These are phyloP conservation scores for Psococerastis gibbosa DNA, from an alignment of 2,888 invertebrate species.

Conservation along the genomic window DNA sequence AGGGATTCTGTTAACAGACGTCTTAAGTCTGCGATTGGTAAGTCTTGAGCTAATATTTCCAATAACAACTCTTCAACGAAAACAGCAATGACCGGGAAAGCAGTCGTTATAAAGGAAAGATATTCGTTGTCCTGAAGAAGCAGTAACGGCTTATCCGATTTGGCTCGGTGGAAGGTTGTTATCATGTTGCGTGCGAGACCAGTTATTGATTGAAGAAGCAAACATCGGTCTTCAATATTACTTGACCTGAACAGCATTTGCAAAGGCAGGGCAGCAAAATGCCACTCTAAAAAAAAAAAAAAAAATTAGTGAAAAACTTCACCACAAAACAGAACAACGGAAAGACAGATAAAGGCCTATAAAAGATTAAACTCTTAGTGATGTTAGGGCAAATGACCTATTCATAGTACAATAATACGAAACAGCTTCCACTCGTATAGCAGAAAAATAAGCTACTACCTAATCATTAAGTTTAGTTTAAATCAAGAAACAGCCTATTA, in stretches of 20 bases:
- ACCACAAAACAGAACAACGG: too few relatives aligned
- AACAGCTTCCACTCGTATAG: too few relatives aligned
- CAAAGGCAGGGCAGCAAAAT: background rate
- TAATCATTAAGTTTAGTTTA: too few relatives aligned
- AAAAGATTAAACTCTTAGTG: too few relatives aligned
- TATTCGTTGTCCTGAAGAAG: background rate
- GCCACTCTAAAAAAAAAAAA: constrained; percentile 7
- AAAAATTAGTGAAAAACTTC: too few relatives aligned
- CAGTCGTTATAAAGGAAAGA: background rate
- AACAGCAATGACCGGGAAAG: background rate
- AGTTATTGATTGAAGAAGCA: background rate
- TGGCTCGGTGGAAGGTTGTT: background rate
- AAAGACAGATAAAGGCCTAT: too few relatives aligned
- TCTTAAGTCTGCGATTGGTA: background rate
- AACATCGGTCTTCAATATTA: background rate
- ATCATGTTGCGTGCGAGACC: background rate
- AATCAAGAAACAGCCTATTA: too few relatives aligned
- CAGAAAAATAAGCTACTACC: too few relatives aligned
- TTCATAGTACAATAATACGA: too few relatives aligned
- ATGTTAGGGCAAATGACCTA: too few relatives aligned
- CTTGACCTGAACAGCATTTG: background rate
- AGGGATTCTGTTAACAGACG: background rate
- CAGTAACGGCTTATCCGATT: background rate
- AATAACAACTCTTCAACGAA: background rate
- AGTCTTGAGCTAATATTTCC: background rate